phyloP scores from a whole-genome alignment of 1,140 invertebrate genomes.

The Sycobia sp. region DNA sequence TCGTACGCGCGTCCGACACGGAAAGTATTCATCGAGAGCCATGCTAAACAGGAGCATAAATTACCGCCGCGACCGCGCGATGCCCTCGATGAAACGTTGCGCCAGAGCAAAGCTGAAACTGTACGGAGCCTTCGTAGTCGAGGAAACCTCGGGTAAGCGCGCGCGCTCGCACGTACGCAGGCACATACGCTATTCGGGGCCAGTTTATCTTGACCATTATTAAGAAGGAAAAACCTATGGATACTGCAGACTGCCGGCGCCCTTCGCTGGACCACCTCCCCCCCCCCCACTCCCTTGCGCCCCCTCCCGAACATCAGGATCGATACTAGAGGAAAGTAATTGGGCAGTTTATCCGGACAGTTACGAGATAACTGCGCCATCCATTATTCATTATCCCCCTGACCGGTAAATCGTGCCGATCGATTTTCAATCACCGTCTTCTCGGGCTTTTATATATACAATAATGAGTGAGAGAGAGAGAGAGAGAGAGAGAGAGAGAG shows the following conservation, averaged over 20 bases:
- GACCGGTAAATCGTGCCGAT: slow-evolving; percentile 22
- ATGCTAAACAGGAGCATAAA: no score
- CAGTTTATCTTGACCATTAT: slow-evolving; percentile 30
- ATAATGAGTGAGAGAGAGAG: neutral
- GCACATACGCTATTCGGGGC: neutral
- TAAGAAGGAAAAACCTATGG: slow-evolving; percentile 24
- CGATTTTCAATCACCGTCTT: slow-evolving; percentile 34
- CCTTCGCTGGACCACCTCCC: neutral
- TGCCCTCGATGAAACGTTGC: neutral
- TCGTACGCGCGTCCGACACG: no score
- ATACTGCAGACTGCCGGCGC: neutral
- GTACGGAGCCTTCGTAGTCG: slow-evolving; percentile 5
- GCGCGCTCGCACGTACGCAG: neutral
- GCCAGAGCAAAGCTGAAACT: neutral
- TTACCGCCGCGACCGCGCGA: no score
- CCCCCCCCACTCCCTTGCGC: neutral
- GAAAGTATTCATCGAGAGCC: no score
- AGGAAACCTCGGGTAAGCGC: no score
- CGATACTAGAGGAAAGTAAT: slow-evolving; percentile 37
- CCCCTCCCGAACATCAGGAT: no score
- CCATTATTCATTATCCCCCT: slow-evolving; percentile 38
- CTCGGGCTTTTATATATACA: neutral
- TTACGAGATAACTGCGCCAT: slow-evolving; percentile 39
- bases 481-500: neutral
- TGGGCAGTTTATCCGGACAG: slow-evolving; percentile 39